Conservation (phyloP, 2,113 vertebrate genomes). For the Dendrocopos noguchii region DNA sequence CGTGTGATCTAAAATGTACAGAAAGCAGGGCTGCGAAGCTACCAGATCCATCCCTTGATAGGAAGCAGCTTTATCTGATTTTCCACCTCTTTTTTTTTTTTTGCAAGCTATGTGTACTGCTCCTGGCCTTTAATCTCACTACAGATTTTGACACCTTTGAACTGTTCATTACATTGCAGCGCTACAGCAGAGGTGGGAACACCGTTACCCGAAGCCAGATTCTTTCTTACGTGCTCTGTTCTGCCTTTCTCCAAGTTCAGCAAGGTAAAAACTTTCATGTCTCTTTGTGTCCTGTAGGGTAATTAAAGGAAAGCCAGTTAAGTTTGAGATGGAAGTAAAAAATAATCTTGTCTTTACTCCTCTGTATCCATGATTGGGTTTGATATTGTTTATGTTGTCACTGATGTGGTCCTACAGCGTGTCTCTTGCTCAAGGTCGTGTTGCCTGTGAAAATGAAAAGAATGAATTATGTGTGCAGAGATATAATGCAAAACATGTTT, state of each 20-base stretch:
- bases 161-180: background rate
- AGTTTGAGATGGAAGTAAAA: background rate
- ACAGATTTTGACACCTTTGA: background rate
- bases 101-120: background rate
- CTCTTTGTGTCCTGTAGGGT: background rate
- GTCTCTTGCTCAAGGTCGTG: background rate
- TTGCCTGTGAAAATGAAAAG: background rate
- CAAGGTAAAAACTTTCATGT: background rate
- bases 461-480: background rate
- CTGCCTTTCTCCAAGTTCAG: background rate
- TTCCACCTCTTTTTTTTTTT: background rate
- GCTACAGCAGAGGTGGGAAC: background rate
- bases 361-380: background rate
- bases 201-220: background rate
- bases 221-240: background rate
- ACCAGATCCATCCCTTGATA: background rate
- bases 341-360: background rate
- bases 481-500: background rate
- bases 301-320: background rate
- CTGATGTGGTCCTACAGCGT: background rate
- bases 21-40: background rate
- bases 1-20: background rate
- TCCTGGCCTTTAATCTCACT: background rate
- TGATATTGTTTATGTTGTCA: background rate
- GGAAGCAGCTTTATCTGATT: background rate